Conservation (phyloP, 2,888 invertebrate species). For the Seira ritae region DNA sequence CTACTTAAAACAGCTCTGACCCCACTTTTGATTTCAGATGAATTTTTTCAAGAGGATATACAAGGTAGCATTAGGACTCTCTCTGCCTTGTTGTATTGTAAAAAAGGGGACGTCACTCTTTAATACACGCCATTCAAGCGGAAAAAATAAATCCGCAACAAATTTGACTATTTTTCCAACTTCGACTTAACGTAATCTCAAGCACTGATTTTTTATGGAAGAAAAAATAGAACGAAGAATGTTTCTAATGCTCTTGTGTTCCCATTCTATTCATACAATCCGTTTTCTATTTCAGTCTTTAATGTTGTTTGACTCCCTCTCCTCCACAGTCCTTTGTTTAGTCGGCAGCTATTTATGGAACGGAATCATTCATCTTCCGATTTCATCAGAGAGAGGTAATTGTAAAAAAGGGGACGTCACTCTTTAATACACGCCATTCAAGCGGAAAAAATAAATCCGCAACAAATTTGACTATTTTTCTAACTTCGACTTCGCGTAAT, state of each 20-base stretch:
- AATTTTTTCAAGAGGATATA: background rate
- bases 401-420: background rate
- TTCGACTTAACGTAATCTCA: background rate
- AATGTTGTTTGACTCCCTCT: constrained; percentile 39
- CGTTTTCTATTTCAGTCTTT: background rate
- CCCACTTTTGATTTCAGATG: background rate
- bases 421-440: constrained; percentile 24
- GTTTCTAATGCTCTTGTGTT: constrained; percentile 4
- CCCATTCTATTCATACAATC: background rate
- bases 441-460: constrained; percentile 61
- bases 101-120: background rate
- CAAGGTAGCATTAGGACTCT: no score
- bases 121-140: constrained; percentile 30
- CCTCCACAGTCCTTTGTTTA: constrained; percentile 44
- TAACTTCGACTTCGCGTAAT: background rate
- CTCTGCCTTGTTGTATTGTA: background rate
- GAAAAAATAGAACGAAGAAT: background rate
- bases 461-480: constrained; percentile 42
- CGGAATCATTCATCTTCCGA: constrained; percentile 71
- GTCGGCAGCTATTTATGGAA: constrained; percentile 54
- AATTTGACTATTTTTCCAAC: constrained; percentile 29
- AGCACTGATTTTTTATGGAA: background rate
- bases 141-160: constrained; percentile 63
- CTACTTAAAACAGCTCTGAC: background rate
- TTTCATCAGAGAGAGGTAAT: constrained; percentile 67